Conservation (phyloP, 2,888 invertebrate species). For the Brenthis ino region DNA sequence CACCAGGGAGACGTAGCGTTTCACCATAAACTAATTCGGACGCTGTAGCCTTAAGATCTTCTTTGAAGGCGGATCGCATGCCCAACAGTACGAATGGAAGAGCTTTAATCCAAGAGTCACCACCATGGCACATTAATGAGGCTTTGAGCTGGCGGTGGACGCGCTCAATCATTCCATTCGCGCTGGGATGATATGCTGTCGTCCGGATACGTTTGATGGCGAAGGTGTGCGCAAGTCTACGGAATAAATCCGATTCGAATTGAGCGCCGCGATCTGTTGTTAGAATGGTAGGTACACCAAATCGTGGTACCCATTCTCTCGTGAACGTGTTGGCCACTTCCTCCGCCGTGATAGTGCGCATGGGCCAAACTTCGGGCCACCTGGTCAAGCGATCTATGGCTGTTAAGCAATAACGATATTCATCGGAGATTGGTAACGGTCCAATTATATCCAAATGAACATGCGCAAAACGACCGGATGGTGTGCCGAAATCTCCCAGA, state of each 20-base stretch:
- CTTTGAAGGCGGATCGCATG: constrained; percentile 34
- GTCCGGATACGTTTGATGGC: constrained; percentile 36
- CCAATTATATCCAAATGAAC: too few species aligned
- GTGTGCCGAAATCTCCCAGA: too few species aligned
- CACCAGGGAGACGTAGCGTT: constrained; percentile 34
- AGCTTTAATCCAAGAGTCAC: constrained; percentile 18
- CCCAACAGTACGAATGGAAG: constrained; percentile 36
- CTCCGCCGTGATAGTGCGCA: constrained; percentile 38
- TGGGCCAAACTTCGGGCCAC: constrained; percentile 22
- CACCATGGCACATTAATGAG: constrained; percentile 44
- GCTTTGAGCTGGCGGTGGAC: constrained; percentile 52
- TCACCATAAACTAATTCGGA: constrained; percentile 36
- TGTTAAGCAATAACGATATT: too few species aligned
- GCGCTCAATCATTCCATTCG: constrained; percentile 60
- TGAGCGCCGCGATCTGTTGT: constrained; percentile 42
- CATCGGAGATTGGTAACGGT: too few species aligned
- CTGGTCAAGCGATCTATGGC: too few species aligned
- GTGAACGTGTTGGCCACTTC: constrained; percentile 36
- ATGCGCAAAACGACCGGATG: too few species aligned
- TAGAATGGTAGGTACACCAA: constrained; percentile 33
- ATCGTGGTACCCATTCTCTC: constrained; percentile 41
- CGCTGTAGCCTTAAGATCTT: constrained; percentile 29
- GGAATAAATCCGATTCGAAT: constrained; percentile 41
- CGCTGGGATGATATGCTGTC: constrained; percentile 53
- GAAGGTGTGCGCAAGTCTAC: constrained; percentile 14